Evolutionary conservation across 2,113 vertebrate species (phyloP).

Genomic region (Desmodus rotundus): DNA sequence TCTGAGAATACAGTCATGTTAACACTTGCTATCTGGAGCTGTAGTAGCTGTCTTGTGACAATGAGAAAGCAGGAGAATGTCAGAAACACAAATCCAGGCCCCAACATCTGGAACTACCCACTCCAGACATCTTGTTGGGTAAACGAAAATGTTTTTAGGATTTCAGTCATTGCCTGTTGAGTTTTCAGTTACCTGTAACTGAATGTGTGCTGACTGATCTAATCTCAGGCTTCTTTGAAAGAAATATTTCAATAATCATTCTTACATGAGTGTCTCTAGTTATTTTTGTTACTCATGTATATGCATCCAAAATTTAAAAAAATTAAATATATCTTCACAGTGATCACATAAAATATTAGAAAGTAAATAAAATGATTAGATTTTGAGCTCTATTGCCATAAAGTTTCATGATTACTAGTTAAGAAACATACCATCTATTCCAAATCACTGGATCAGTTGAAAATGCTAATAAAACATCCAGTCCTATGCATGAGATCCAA

Average conservation of each 20-base stretch:
- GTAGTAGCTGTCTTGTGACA: background rate
- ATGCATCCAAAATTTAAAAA: background rate
- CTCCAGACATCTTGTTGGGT: background rate
- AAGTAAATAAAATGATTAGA: background rate
- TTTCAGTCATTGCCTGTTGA: background rate
- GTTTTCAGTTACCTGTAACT: background rate
- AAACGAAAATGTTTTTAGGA: background rate
- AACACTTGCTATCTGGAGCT: background rate
- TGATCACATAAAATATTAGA: background rate
- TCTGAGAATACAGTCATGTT: background rate
- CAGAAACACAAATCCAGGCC: background rate
- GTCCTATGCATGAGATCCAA: background rate
- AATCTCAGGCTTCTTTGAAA: background rate
- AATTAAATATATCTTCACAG: background rate
- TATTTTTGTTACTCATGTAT: background rate
- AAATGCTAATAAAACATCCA: background rate
- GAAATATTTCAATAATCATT: background rate
- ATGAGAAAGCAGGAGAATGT: background rate
- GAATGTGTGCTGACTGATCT: background rate
- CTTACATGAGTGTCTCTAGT: background rate
- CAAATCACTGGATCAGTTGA: background rate
- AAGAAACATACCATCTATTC: background rate
- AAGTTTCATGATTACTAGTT: background rate
- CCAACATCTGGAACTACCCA: background rate
- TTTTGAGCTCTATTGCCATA: background rate